Percentiles rank a stretch among this genome's conserved stretches.
These are phyloP conservation scores for Fulica atra DNA, from an alignment of 2,113 vertebrate genomes.

Conservation along the genomic window DNA sequence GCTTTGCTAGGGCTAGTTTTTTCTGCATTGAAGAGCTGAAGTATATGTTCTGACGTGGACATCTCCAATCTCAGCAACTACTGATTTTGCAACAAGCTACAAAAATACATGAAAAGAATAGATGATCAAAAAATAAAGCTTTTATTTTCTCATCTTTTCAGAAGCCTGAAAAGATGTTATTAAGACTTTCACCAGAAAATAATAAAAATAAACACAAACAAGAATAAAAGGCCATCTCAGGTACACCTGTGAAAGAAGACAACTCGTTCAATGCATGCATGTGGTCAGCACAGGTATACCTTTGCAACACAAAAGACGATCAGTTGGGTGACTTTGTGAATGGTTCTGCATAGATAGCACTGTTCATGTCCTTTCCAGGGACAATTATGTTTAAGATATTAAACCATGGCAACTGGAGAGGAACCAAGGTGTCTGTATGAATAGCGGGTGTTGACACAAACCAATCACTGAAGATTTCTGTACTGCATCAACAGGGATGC, in stretches of 20 bases:
- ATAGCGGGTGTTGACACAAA: background rate
- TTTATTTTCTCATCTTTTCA: background rate
- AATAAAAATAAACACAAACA: background rate
- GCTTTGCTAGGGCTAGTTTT: constrained; percentile 57
- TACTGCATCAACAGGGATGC: background rate
- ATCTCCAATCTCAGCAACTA: constrained; percentile 1
- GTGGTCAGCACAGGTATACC: background rate
- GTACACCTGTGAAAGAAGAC: background rate
- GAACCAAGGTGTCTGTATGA: background rate
- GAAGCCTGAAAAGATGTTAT: background rate
- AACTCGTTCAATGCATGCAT: background rate
- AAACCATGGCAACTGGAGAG: background rate
- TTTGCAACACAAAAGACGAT: background rate
- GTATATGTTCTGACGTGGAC: constrained; percentile 56
- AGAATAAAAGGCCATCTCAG: background rate
- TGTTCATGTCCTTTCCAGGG: background rate
- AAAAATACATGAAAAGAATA: constrained; percentile 1
- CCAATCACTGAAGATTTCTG: background rate
- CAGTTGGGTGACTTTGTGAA: background rate
- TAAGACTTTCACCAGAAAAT: background rate
- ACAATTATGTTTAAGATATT: background rate
- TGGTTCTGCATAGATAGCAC: background rate
- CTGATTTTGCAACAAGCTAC: constrained; percentile 24
- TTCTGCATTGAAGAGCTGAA: constrained; percentile 53
- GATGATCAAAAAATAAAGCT: background rate